Conservation (phyloP, 92 coral and sea anemone species). For the Epizoanthus rinbou region DNA sequence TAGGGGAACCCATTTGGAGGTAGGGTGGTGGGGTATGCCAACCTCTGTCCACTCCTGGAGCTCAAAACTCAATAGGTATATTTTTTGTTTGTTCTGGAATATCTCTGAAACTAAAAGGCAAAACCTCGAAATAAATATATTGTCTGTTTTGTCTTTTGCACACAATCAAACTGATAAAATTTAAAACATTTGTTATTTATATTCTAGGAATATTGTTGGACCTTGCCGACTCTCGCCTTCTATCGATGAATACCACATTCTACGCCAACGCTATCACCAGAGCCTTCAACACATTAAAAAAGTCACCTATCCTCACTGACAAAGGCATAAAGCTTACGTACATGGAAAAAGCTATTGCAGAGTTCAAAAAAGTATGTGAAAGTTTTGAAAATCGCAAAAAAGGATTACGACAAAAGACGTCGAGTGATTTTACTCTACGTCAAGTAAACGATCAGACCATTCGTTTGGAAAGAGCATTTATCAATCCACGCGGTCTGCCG, state of each 20-base stretch:
- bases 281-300: not conserved
- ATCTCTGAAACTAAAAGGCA: too few relatives aligned
- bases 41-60: too few relatives aligned
- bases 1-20: too few relatives aligned
- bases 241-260: conserved; percentile 30
- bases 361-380: conserved; percentile 23
- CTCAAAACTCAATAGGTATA: too few relatives aligned
- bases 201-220: conserved; percentile 20
- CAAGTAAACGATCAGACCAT: conserved; percentile 36
- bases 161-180: too few relatives aligned
- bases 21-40: too few relatives aligned
- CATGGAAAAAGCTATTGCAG: conserved; percentile 11
- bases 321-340: conserved; percentile 7
- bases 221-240: conserved; percentile 19
- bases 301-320: not conserved
- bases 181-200: not conserved
- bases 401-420: not conserved
- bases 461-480: conserved; percentile 42
- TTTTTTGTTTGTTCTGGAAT: too few relatives aligned
- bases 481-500: conserved; percentile 30
- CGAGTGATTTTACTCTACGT: conserved; percentile 11
- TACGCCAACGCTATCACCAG: conserved; percentile 9
- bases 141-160: too few relatives aligned
- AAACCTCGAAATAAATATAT: too few relatives aligned
- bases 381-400: conserved; percentile 20